These are phyloP conservation scores for Xenops minutus DNA, from an alignment of 2,797 vertebrate genomes.

Conservation along the genomic window DNA sequence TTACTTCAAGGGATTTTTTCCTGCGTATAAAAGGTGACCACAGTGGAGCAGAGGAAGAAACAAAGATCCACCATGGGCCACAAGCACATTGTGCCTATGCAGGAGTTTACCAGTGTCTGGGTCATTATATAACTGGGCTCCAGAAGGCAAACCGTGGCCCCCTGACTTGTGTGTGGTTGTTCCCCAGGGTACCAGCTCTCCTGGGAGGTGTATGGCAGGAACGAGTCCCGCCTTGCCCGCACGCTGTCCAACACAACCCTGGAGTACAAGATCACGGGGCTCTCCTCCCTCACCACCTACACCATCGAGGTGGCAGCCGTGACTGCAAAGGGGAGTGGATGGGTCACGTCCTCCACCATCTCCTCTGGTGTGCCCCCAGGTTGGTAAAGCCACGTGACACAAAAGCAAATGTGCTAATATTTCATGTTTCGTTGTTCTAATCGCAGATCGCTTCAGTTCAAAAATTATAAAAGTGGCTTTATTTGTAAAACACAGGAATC, in stretches of 20 bases:
- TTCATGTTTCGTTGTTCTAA: accelerated
- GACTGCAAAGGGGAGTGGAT: slow-evolving; percentile 83
- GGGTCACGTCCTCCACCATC: slow-evolving; percentile 86
- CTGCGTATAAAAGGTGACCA: neutral
- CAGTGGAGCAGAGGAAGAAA: neutral
- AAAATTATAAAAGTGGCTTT: neutral
- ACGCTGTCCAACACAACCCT: slow-evolving; percentile 84
- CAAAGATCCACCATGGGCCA: neutral
- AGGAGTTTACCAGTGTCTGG: neutral
- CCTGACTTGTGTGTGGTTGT: neutral
- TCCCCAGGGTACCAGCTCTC: slow-evolving; percentile 86
- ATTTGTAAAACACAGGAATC: neutral
- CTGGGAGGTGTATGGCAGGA: slow-evolving; percentile 86
- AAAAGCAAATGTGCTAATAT: neutral
- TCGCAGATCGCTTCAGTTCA: accelerated
- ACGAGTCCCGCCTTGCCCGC: slow-evolving; percentile 79
- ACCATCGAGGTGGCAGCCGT: slow-evolving; percentile 88
- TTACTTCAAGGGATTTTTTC: neutral
- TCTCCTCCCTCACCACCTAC: slow-evolving; percentile 90
- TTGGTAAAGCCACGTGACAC: slow-evolving; percentile 36
- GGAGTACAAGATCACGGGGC: slow-evolving; percentile 87
- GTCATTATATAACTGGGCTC: no score
- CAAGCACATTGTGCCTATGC: neutral
- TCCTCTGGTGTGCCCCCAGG: slow-evolving; percentile 96
- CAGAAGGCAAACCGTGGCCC: neutral